phyloP scores from a whole-genome alignment of 2,888 invertebrate genomes.

The Euzophera pinguis region DNA sequence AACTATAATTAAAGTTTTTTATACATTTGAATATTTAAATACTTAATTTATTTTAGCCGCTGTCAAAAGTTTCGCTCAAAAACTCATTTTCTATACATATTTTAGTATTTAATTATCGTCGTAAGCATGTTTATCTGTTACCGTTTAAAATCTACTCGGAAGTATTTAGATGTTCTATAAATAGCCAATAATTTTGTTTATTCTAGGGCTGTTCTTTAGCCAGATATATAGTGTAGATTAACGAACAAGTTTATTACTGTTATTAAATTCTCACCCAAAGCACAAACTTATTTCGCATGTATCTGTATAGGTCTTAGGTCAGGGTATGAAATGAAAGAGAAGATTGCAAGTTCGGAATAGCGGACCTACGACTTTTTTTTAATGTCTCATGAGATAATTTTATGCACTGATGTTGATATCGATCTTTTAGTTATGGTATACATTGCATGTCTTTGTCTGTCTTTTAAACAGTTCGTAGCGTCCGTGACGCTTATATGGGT shows the following conservation, averaged over 20 bases:
- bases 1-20: conserved; percentile 3
- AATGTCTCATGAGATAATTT: too few relatives aligned
- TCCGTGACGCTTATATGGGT: too few relatives aligned
- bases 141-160: conserved; percentile 1
- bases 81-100: conserved; percentile 6
- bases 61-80: conserved; percentile 15
- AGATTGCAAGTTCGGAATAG: conserved; percentile 19
- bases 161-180: conserved; percentile 1
- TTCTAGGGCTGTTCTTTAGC: conserved; percentile 8
- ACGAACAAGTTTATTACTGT: conserved; percentile 27
- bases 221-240: conserved; percentile 18
- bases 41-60: conserved; percentile 10
- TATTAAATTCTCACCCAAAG: conserved; percentile 37
- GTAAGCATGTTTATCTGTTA: conserved; percentile 5
- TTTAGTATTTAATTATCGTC: conserved; percentile 3
- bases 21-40: conserved; percentile 1
- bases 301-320: conserved; percentile 32
- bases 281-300: conserved; percentile 48
- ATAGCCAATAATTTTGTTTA: conserved; percentile 10
- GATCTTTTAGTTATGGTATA: too few relatives aligned
- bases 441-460: too few relatives aligned
- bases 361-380: too few relatives aligned
- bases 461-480: too few relatives aligned
- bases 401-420: too few relatives aligned
- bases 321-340: conserved; percentile 4